Base-by-base conservation (phyloP, 2,888 invertebrate genomes). In the Piscicola geometra region DNA sequence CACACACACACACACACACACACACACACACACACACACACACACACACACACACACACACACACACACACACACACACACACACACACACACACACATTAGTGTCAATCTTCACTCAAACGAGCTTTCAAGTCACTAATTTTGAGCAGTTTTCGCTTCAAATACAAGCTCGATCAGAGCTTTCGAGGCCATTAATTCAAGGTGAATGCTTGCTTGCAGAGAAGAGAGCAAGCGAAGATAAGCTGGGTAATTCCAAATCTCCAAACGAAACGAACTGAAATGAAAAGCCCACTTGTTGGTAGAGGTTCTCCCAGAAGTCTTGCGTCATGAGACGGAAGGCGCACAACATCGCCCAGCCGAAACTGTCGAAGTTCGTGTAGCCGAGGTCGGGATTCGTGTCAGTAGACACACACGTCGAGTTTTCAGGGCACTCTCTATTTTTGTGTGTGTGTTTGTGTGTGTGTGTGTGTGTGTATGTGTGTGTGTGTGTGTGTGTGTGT, bases 311-410 rank as follows among this genome's bases (percentile, higher is more conserved):
- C 97, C 97, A 97, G 87, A 92, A 94, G 88, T 98, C 97, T 88
- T 97, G 97, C 77, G 97, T 98, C 97, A 98, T 97, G 82, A 98
- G 89, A 84, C 97, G 90, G 88, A 98, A 98, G 80, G 97, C 94
- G 82, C 95, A 95, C 79, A 98, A 89, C 86, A 98, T 91, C 79
- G 97, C 96, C 93, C 94, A 95, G 81, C 94, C 95, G 86, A 97
- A 97, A 76, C 94, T 94, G 88, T 98, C 97, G 86, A 97, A 97
- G 88, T 93, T 95, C 81, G 97, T 98, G 87, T 94, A 97, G 80
- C 93, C 94, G 85, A 93, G 94, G 88, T 98, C 94, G 70, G 97
- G 97, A 88, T 97, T 97, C 64, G 89, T 89, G 64, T 94, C 95
- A 84, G 91, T 93, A 89, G 92, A 92, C 82, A 94, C 88, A 87